These are phyloP conservation scores for Prosopocoilus inquinatus DNA, from an alignment of 2,888 invertebrate genomes.

Conservation along the genomic window DNA sequence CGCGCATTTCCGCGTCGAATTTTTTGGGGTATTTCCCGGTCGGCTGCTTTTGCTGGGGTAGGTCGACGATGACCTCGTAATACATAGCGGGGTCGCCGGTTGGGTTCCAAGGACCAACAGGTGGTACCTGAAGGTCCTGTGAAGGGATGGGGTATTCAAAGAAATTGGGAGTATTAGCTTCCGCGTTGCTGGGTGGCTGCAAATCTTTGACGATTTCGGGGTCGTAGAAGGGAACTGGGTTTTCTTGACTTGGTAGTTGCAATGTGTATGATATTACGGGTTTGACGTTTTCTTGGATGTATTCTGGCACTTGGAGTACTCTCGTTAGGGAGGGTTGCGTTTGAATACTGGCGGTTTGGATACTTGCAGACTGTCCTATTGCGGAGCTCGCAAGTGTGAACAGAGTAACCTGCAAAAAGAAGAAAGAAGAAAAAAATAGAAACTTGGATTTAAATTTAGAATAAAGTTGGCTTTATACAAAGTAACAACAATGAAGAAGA, in stretches of 20 bases:
- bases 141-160: slow-evolving; percentile 48
- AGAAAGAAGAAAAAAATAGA: neutral
- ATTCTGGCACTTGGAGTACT: slow-evolving; percentile 24
- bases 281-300: slow-evolving; percentile 3
- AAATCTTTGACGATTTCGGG: slow-evolving; percentile 37
- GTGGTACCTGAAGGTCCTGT: slow-evolving; percentile 51
- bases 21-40: slow-evolving; percentile 62
- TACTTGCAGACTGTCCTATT: slow-evolving; percentile 11
- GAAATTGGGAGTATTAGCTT: slow-evolving; percentile 10
- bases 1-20: slow-evolving; percentile 53
- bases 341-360: slow-evolving; percentile 13
- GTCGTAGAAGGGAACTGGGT: slow-evolving; percentile 40
- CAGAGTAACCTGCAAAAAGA: slow-evolving; percentile 17
- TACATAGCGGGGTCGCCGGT: slow-evolving; percentile 45
- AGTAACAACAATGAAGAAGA: no score
- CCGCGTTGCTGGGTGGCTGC: slow-evolving; percentile 33
- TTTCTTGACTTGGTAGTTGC: slow-evolving; percentile 39
- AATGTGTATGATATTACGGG: slow-evolving; percentile 33
- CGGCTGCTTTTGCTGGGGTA: slow-evolving; percentile 48
- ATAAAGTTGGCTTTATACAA: no score
- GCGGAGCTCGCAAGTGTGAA: slow-evolving; percentile 11
- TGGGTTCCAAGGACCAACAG: slow-evolving; percentile 48
- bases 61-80: slow-evolving; percentile 47
- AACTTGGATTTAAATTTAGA: no score
- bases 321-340: slow-evolving; percentile 11